A percentile compares a stretch with the other conserved stretches of the same genome.
phyloP scores from a whole-genome alignment of 2,113 vertebrate genomes.

The Laticauda laticaudata region DNA sequence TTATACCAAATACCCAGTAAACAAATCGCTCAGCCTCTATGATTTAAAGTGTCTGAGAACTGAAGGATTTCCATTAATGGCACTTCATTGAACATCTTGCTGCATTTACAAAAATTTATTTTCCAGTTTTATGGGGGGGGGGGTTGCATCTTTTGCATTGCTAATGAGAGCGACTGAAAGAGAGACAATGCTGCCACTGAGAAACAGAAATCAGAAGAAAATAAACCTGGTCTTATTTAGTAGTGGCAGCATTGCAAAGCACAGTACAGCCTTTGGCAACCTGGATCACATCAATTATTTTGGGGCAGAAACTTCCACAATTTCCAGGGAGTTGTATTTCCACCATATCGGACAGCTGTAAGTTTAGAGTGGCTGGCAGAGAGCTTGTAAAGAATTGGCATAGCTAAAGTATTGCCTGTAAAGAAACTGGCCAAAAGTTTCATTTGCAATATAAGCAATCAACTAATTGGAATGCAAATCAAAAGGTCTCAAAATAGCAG shows the following conservation, averaged over 20 bases:
- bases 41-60: constrained; percentile 24
- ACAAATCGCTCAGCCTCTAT: neutral
- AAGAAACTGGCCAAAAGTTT: neutral
- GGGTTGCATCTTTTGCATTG: neutral
- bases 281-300: neutral
- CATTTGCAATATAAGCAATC: neutral
- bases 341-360: neutral
- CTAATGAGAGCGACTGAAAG: neutral
- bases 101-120: constrained; percentile 1
- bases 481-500: neutral
- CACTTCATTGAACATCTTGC: neutral
- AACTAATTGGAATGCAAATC: neutral
- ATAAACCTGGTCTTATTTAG: neutral
- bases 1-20: neutral
- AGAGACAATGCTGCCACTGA: neutral
- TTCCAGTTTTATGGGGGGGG: neutral
- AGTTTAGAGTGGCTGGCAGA: neutral
- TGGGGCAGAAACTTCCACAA: neutral
- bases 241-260: neutral
- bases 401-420: neutral
- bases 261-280: neutral
- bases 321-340: neutral
- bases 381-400: neutral
- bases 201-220: neutral
- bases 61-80: neutral